These are phyloP conservation scores for Formica exsecta DNA, from an alignment of 1,140 invertebrate genomes.

Conservation along the genomic window DNA sequence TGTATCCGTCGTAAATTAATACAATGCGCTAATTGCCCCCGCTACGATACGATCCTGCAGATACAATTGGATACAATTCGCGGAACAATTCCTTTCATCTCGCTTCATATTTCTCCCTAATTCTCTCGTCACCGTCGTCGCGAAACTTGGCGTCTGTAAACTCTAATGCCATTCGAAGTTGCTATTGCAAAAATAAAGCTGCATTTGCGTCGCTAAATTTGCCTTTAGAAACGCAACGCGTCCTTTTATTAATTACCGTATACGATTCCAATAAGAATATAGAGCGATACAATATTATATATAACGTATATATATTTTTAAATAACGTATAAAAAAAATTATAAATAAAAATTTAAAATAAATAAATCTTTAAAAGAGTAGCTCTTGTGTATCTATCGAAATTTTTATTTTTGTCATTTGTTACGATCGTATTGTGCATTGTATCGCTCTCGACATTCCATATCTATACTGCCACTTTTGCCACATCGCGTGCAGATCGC, in stretches of 20 bases:
- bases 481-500: slow-evolving; percentile 3
- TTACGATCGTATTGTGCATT: neutral
- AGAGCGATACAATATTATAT: neutral
- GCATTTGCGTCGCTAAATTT: slow-evolving; percentile 10
- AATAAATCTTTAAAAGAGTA: too few relatives aligned
- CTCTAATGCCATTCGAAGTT: slow-evolving; percentile 28
- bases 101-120: slow-evolving; percentile 52
- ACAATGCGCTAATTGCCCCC: slow-evolving; percentile 51
- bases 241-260: slow-evolving; percentile 21
- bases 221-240: neutral
- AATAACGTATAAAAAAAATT: neutral
- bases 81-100: slow-evolving; percentile 58
- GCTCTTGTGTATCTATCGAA: too few relatives aligned
- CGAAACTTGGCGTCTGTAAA: slow-evolving; percentile 28
- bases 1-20: slow-evolving; percentile 57
- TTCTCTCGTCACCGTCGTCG: slow-evolving; percentile 21
- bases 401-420: neutral
- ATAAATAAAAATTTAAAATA: too few relatives aligned
- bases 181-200: slow-evolving; percentile 19
- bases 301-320: too few relatives aligned
- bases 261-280: neutral
- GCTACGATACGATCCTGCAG: slow-evolving; percentile 37
- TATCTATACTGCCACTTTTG: neutral
- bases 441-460: slow-evolving; percentile 6
- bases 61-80: slow-evolving; percentile 55